A percentile compares a stretch with the other conserved stretches of the same genome.
Conservation (phyloP, 2,113 vertebrate species). For the Cololabis saira region DNA sequence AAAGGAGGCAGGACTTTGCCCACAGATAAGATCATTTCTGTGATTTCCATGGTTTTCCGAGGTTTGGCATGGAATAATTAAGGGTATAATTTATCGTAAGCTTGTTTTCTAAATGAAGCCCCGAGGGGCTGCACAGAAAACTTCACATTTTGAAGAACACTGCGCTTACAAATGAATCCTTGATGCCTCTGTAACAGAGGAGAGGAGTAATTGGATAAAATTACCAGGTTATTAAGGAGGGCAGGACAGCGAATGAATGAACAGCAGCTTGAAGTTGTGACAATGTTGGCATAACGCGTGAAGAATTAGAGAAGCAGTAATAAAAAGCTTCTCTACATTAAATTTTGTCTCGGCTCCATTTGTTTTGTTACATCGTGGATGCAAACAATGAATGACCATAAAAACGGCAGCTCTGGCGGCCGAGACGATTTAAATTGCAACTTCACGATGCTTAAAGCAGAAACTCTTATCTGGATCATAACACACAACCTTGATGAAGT, state of each 20-base stretch:
- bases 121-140: no score
- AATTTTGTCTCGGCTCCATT: conserved; percentile 24
- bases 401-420: conserved; percentile 19
- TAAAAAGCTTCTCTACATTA: conserved; percentile 34
- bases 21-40: no score
- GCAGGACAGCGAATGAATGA: conserved; percentile 14
- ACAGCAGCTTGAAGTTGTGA: conserved; percentile 21
- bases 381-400: conserved; percentile 13
- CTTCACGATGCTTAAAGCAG: neutral
- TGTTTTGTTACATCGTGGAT: conserved; percentile 6
- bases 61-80: no score
- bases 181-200: neutral
- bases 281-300: conserved; percentile 3
- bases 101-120: no score
- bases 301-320: conserved; percentile 28
- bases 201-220: conserved; percentile 14
- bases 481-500: no score
- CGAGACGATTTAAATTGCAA: conserved; percentile 12
- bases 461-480: no score
- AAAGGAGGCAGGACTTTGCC: no score
- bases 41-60: no score
- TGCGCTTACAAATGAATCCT: neutral
- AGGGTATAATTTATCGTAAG: no score
- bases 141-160: no score
- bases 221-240: conserved; percentile 35